Percentiles rank a stretch among this genome's conserved stretches.
Conservation (phyloP, 2,888 invertebrate species). For the Amiota minor region DNA sequence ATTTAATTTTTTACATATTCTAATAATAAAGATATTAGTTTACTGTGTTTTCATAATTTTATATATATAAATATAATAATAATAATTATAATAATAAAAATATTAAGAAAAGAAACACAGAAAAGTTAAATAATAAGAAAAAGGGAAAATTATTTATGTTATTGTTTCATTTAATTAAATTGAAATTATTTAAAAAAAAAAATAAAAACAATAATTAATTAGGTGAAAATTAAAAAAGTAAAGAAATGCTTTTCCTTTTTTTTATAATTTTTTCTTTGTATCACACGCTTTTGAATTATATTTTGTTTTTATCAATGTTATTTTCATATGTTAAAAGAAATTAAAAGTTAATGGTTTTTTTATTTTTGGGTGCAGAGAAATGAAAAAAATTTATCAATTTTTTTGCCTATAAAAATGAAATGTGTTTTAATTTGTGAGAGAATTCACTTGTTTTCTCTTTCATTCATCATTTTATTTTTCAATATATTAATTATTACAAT, state of each 20-base stretch:
- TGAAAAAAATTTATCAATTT: not conserved
- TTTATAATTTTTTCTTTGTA: not conserved
- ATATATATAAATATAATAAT: slow-evolving; percentile 41
- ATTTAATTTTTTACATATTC: slow-evolving; percentile 68
- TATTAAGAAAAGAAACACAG: slow-evolving; percentile 14
- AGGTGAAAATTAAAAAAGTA: not conserved
- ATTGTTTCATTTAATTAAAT: no score
- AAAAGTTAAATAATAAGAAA: not conserved
- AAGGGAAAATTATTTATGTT: no score
- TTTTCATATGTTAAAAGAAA: not conserved
- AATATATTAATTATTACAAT: not conserved
- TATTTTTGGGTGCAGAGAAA: not conserved
- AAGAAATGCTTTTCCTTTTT: not conserved
- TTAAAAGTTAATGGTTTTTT: not conserved
- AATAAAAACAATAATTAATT: no score
- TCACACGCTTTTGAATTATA: slow-evolving; percentile 13
- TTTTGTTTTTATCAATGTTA: not conserved
- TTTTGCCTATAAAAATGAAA: not conserved
- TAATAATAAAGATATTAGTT: slow-evolving; percentile 57
- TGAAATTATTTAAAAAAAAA: no score
- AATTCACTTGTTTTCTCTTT: not conserved
- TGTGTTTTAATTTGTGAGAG: not conserved
- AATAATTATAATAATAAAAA: slow-evolving; percentile 33
- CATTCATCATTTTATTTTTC: slow-evolving; percentile 3
- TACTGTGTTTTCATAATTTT: not conserved